These are phyloP conservation scores for Nyctereutes procyonoides DNA, from an alignment of 2,113 vertebrate genomes.

Conservation along the genomic window DNA sequence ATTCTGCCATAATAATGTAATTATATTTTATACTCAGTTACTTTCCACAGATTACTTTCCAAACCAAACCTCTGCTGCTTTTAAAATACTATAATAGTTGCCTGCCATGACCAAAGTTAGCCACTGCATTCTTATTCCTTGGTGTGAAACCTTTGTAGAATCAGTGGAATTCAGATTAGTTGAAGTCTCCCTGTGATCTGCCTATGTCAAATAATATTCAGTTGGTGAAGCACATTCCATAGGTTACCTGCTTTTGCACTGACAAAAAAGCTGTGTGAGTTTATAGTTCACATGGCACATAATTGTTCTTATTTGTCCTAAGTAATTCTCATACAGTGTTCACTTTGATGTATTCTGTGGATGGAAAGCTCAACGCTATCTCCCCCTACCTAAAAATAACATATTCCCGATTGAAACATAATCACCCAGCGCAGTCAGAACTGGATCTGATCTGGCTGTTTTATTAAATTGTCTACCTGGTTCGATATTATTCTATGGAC, in stretches of 20 bases:
- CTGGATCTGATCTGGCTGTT: background rate
- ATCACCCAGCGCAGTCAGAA: background rate
- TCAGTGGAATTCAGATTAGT: background rate
- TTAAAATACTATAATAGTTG: background rate
- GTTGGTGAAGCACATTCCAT: background rate
- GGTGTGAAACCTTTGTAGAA: background rate
- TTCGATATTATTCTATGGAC: background rate
- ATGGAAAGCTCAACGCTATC: background rate
- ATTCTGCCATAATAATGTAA: background rate
- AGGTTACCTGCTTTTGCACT: background rate
- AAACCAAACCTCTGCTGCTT: background rate
- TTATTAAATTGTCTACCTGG: background rate
- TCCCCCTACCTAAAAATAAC: background rate
- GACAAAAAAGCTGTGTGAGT: background rate
- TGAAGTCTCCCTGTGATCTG: background rate
- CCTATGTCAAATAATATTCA: background rate
- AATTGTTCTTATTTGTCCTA: constrained; percentile 22
- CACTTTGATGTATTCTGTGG: background rate
- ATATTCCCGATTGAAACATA: background rate
- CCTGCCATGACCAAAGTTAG: background rate
- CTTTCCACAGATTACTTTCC: background rate
- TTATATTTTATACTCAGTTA: background rate
- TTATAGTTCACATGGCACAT: background rate
- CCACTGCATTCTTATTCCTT: background rate
- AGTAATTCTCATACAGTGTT: background rate